A percentile compares a stretch with the other conserved stretches of the same genome.
Conservation (phyloP, 2,113 vertebrate species). For the Dicrurus megarhynchus region DNA sequence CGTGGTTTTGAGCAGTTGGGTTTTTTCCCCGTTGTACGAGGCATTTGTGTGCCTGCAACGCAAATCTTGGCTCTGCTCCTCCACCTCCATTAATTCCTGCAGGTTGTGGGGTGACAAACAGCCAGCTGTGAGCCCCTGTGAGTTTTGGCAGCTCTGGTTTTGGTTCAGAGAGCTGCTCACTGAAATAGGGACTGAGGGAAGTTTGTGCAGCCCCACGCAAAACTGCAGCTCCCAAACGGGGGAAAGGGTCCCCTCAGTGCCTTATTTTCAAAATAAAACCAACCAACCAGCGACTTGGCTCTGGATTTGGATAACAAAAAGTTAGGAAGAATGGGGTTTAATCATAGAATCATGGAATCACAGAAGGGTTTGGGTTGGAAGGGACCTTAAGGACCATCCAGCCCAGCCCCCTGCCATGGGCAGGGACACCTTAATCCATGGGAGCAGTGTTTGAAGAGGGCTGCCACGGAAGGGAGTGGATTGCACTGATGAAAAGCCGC, state of each 20-base stretch:
- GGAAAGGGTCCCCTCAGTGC: not conserved
- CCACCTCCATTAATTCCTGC: not conserved
- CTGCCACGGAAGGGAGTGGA: not conserved
- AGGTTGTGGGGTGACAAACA: not conserved
- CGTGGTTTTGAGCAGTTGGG: not conserved
- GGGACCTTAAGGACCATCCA: not conserved
- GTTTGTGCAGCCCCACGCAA: rapidly evolving
- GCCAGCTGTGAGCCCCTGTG: not conserved
- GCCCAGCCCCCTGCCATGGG: not conserved
- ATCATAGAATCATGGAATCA: not conserved
- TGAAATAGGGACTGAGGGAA: not conserved
- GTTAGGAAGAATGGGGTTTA: not conserved
- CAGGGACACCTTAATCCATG: not conserved
- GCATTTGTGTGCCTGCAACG: not conserved
- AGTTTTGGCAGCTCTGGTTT: not conserved
- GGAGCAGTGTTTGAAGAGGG: not conserved
- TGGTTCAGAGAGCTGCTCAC: not conserved
- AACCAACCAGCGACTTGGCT: not conserved
- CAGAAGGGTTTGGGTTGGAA: not conserved
- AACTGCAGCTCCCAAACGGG: not conserved
- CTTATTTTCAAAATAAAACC: not conserved
- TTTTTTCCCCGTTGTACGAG: rapidly evolving
- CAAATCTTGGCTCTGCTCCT: not conserved
- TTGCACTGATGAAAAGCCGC: not conserved
- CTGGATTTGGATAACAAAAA: not conserved